Evolutionary conservation across 2,888 invertebrate genomes (phyloP), one percentile per base, ranked within the genome.

Genomic region (Stenurella melanura): DNA sequence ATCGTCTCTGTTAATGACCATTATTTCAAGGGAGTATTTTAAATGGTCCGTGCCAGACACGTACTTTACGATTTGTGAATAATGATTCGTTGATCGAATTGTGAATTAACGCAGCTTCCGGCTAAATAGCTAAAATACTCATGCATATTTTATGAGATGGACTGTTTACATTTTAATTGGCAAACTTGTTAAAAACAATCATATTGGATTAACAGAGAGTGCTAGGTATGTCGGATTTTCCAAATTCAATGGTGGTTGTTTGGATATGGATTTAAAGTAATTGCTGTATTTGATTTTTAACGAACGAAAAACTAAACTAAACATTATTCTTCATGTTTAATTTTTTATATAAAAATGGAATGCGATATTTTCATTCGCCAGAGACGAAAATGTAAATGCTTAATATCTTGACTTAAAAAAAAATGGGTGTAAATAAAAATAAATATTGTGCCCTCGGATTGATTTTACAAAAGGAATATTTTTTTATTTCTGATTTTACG

Each of bases 91-190:
- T 63, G 66, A 76, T 77, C 67, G 74, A 75, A 75, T 75, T 63
- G 78, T 68, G 75, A 78, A 78, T 78, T 78, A 75, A 72, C 72
- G 63, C 70, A 58, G 71, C 69, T 75, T 69, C 78, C 75, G 60
- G 64, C 60, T 30, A 68, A 75, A 78, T 63, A 75, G 60, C 71
- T 50, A 68, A 67, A 71, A 77, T 38, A 42, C 75, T 78, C 75
- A 78, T 78, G 68, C 75, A 78, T 78, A 75, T 78, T 78, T 72
- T 78, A 78, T 78, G 68, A 75, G 75, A 19, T 64, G 38, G 58
- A 38, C 38, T 76, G 76, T 76, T 76, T 76, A 73, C 56, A 50
- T 73, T 76, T 73, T 76, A 73, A 76, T 76, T 76, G 76, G 73
- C 71, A 61, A 61, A 58, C 57, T 69, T 69, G 69, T 10, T 69